Conservation (phyloP, 2,113 vertebrate genomes). For the Myrmecobius fasciatus region DNA sequence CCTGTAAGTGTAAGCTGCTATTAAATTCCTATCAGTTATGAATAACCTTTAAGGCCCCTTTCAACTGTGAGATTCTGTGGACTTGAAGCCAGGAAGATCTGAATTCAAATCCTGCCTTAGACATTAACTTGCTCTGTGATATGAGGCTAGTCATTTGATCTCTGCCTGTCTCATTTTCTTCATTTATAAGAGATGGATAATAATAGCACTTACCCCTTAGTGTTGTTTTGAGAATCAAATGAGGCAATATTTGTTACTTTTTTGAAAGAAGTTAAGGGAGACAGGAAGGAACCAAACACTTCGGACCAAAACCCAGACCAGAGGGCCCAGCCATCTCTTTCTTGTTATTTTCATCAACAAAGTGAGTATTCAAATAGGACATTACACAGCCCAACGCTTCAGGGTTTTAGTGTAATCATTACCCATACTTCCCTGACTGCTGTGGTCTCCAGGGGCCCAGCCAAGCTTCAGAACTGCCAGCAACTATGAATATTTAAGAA, state of each 20-base stretch:
- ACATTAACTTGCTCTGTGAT: background rate
- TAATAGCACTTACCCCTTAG: background rate
- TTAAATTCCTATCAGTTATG: background rate
- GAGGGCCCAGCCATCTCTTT: background rate
- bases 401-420: slow-evolving; percentile 36
- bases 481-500: slow-evolving; percentile 31
- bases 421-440: background rate
- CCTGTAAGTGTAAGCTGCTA: background rate
- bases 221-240: background rate
- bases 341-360: slow-evolving; percentile 2
- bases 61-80: background rate
- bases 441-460: background rate
- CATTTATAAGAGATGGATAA: background rate
- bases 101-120: background rate
- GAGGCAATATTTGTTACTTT: background rate
- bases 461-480: background rate
- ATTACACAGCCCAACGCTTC: background rate
- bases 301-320: background rate
- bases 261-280: background rate
- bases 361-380: background rate
- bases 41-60: background rate
- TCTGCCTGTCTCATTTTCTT: background rate
- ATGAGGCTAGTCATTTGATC: background rate
- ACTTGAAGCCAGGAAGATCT: background rate
- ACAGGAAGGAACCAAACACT: background rate